phyloP scores from a whole-genome alignment of 2,797 vertebrate genomes.

The Spinibarbus caldwelli region DNA sequence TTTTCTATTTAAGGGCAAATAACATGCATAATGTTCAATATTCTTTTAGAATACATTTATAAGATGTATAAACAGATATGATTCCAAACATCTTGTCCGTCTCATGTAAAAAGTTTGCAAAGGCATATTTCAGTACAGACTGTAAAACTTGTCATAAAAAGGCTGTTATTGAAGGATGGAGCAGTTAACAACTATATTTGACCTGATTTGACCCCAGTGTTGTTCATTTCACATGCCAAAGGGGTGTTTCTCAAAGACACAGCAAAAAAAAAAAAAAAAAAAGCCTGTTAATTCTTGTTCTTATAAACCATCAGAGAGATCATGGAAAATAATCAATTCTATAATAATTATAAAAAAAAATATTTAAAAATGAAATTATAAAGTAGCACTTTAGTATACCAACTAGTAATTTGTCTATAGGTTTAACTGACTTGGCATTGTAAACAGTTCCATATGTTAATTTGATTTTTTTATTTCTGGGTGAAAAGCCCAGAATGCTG shows the following conservation, averaged over 20 bases:
- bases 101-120: background rate
- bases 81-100: background rate
- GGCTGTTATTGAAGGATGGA: background rate
- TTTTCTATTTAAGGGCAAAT: background rate
- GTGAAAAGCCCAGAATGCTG: background rate
- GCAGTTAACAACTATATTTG: conserved; percentile 4
- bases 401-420: background rate
- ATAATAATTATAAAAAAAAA: background rate
- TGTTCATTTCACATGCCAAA: background rate
- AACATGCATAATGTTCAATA: background rate
- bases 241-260: background rate
- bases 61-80: background rate
- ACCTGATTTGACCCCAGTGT: background rate
- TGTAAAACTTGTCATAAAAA: background rate
- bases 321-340: background rate
- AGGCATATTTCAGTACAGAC: background rate
- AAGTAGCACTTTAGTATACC: conserved; percentile 33
- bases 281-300: background rate
- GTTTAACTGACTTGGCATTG: conserved; percentile 34
- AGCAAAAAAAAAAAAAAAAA: too few relatives aligned
- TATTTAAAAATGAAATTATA: background rate
- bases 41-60: background rate
- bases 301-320: background rate
- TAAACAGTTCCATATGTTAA: conserved; percentile 47
- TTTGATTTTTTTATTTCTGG: background rate